These are phyloP conservation scores for Hemaris fuciformis DNA, from an alignment of 2,888 invertebrate genomes.

Conservation along the genomic window DNA sequence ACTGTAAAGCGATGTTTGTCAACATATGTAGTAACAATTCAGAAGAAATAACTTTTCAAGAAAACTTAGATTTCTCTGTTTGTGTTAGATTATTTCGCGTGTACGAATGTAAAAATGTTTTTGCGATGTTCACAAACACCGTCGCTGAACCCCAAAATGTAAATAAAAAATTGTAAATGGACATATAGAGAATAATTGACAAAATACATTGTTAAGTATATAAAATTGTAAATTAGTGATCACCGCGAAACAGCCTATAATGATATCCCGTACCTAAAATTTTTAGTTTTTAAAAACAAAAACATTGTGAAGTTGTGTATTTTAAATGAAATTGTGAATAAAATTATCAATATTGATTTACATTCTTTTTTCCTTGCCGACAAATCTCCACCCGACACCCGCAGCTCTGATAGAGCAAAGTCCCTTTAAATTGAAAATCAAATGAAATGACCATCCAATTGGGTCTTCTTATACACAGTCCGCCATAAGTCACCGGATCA, in stretches of 20 bases:
- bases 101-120: neutral
- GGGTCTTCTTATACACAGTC: conserved; percentile 57
- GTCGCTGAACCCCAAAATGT: conserved; percentile 55
- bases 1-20: conserved; percentile 24
- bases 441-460: conserved; percentile 74
- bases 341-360: conserved; percentile 82
- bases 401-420: conserved; percentile 17
- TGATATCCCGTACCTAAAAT: conserved; percentile 77
- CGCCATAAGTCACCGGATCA: conserved; percentile 78
- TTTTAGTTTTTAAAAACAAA: conserved; percentile 78
- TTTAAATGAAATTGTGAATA: conserved; percentile 82
- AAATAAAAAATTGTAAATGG: conserved; percentile 52
- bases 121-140: conserved; percentile 48
- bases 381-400: neutral
- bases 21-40: conserved; percentile 17
- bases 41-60: neutral
- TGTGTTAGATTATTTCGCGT: neutral
- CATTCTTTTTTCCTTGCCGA: conserved; percentile 22
- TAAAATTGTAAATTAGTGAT: conserved; percentile 68
- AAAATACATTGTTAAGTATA: conserved; percentile 48
- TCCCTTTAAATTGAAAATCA: conserved; percentile 57
- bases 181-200: conserved; percentile 57
- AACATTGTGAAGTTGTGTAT: conserved; percentile 81
- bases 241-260: conserved; percentile 69
- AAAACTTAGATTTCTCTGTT: no score